A percentile compares a stretch with the other conserved stretches of the same genome.
phyloP scores from a whole-genome alignment of 1,140 invertebrate genomes.

The Eulimnadia texana region DNA sequence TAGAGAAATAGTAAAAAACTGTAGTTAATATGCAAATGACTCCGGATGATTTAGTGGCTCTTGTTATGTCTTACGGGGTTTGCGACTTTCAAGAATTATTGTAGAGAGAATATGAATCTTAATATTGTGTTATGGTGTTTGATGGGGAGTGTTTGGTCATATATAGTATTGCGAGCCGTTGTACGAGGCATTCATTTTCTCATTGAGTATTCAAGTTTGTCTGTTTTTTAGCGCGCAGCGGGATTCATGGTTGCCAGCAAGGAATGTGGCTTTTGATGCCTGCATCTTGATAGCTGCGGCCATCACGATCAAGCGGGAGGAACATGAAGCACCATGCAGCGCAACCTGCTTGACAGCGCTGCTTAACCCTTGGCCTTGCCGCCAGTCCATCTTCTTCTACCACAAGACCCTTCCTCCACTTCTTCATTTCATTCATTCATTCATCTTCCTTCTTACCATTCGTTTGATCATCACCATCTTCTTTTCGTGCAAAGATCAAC shows the following conservation, averaged over 20 bases:
- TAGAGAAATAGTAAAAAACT: too few relatives aligned
- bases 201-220: background rate
- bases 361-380: constrained; percentile 15
- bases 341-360: constrained; percentile 17
- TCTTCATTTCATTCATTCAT: background rate
- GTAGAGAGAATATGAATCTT: too few relatives aligned
- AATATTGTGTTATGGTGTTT: too few relatives aligned
- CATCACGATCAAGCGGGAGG: background rate
- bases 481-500: background rate
- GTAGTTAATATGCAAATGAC: too few relatives aligned
- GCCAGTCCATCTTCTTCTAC: constrained; percentile 14
- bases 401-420: background rate
- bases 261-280: background rate
- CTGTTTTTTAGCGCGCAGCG: background rate
- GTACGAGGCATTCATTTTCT: background rate
- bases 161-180: background rate
- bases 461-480: background rate
- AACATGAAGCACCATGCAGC: constrained; percentile 12
- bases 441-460: background rate
- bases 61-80: too few relatives aligned
- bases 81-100: too few relatives aligned
- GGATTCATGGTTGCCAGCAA: background rate
- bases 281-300: background rate
- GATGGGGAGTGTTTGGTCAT: background rate
- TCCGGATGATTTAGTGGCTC: too few relatives aligned